Evolutionary conservation across 2,888 invertebrate species (phyloP).

Genomic region (Andrena praecox): DNA sequence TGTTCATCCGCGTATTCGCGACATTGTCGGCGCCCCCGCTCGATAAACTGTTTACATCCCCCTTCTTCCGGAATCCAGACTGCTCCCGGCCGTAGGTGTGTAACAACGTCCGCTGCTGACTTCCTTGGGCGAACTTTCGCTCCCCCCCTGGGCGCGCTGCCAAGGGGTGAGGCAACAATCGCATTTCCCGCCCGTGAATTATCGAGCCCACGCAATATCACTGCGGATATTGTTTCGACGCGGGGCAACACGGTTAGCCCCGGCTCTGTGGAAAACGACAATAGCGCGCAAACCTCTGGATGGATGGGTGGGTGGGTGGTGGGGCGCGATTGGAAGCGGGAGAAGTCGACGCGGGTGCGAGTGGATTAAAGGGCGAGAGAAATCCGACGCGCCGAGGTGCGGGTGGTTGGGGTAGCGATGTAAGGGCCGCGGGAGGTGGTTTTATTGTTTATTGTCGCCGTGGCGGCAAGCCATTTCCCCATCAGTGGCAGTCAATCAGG

Average conservation of each 20-base stretch:
- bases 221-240: constrained; percentile 84
- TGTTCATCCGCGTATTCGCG: constrained; percentile 10
- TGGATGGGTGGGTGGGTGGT: neutral
- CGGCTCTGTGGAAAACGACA: constrained; percentile 52
- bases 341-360: constrained; percentile 9
- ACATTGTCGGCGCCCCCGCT: constrained; percentile 57
- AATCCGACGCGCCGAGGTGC: constrained; percentile 3
- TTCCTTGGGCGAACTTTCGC: constrained; percentile 68
- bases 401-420: neutral
- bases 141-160: constrained; percentile 54
- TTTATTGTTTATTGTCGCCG: constrained; percentile 63
- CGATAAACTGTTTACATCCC: constrained; percentile 65
- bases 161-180: constrained; percentile 79
- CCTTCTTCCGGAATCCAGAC: constrained; percentile 63
- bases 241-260: constrained; percentile 61
- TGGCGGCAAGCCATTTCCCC: constrained; percentile 61
- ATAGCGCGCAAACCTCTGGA: constrained; percentile 61
- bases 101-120: constrained; percentile 66
- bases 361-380: constrained; percentile 20
- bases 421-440: constrained; percentile 38
- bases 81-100: constrained; percentile 58
- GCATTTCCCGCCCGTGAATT: constrained; percentile 82
- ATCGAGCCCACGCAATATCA: constrained; percentile 82
- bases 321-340: neutral
- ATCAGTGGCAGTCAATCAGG: constrained; percentile 70